Evolutionary conservation across 2,797 vertebrate species (phyloP), one percentile per base, ranked within the genome.

Genomic region (Danionella dracula): DNA sequence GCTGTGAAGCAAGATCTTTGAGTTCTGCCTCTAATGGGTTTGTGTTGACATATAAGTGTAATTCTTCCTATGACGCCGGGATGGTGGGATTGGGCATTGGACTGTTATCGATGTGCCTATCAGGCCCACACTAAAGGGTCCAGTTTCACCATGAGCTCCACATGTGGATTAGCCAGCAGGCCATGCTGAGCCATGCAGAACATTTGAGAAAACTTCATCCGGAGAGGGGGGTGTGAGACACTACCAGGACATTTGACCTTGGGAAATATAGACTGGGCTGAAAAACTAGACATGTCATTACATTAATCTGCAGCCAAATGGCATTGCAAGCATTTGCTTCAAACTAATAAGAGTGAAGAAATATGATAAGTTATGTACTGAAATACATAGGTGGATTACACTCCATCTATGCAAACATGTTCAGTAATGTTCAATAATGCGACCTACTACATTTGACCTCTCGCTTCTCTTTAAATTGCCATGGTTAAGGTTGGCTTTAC

Each of bases 151-250:
- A 86, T 76, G 77, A 38, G 45, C 59, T 56, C 51, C 88, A 91
- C 90, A 83, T 90, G 82, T 83, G 93, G 94, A 95, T 98, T 97
- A 97, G 77, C 81, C 84, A 83, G 86, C 91, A 93, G 94, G 93
- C 89, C 90, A 87, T 76, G 83, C 78, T 86, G 91, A 92, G 89
- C 90, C 90, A 85, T 76, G 66, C 49, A 76, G 84, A 93, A 93
- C 90, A 96, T 93, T 90, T 93, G 93, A 97, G 94, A 96, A 91
- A 84, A 85, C 90, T 93, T 91, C 94, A 91, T 88, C 91, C 81
- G 88, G 89, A 55, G 82, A 77, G 83, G 65, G n/a, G 49, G 54
- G 62, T 50, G 55, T 38, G 41, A 66, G 41, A 62, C 50, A 70
- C 20, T 70, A 56, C 85, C 83, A 85, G 89, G 87, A 89, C 86